A percentile compares a stretch with the other conserved stretches of the same genome.
Evolutionary conservation across 2,888 invertebrate genomes (phyloP).

Genomic region (Linnaemya tessellans): DNA sequence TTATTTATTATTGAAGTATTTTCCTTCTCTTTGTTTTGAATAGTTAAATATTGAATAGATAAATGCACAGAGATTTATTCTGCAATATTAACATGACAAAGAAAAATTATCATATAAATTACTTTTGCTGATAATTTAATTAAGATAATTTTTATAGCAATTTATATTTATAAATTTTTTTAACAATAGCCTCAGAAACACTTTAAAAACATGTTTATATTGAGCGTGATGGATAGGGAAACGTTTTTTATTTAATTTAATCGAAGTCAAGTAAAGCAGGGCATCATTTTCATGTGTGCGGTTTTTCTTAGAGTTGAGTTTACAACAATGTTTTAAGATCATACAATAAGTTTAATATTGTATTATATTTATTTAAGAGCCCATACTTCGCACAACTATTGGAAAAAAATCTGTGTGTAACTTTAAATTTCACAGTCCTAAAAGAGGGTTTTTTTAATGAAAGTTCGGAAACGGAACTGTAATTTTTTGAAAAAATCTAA

Average conservation of each 20-base stretch:
- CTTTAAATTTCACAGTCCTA: too few relatives aligned
- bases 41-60: slow-evolving; percentile 36
- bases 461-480: too few relatives aligned
- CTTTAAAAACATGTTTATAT: background rate
- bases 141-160: slow-evolving; percentile 45
- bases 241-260: background rate
- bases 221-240: background rate
- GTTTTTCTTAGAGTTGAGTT: too few relatives aligned
- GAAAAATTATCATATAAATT: slow-evolving; percentile 64
- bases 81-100: slow-evolving; percentile 40
- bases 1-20: background rate
- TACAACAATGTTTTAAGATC: too few relatives aligned
- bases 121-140: slow-evolving; percentile 52
- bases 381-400: too few relatives aligned
- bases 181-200: background rate
- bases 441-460: too few relatives aligned
- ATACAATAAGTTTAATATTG: too few relatives aligned
- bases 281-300: too few relatives aligned
- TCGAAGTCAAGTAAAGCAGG: too few relatives aligned
- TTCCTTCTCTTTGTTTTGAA: slow-evolving; percentile 1
- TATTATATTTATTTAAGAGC: too few relatives aligned
- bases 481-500: too few relatives aligned
- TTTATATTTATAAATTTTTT: slow-evolving; percentile 18
- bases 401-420: too few relatives aligned
- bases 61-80: slow-evolving; percentile 16